Evolutionary conservation across 2,888 invertebrate genomes (phyloP).

Genomic region (Coremacera marginata): DNA sequence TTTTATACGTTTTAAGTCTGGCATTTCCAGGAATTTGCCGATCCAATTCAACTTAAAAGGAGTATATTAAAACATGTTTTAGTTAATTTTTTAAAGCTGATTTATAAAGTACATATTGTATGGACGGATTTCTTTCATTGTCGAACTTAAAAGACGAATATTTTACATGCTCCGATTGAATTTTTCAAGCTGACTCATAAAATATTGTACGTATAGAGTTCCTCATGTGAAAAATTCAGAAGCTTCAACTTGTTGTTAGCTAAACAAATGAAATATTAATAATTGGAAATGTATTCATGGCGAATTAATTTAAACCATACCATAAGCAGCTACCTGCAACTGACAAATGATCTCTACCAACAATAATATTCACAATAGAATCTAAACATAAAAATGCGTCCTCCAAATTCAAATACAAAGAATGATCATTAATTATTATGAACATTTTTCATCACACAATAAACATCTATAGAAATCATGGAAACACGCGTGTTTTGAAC

Average conservation of each 20-base stretch:
- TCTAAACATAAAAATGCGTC: slow-evolving; percentile 13
- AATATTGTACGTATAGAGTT: too few relatives aligned
- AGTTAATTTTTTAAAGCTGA: too few relatives aligned
- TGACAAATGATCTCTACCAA: background rate
- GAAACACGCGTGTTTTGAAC: background rate
- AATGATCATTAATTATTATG: slow-evolving; percentile 62
- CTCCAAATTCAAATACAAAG: slow-evolving; percentile 50
- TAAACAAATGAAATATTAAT: slow-evolving; percentile 26
- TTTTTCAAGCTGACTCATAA: too few relatives aligned
- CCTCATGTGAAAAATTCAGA: background rate
- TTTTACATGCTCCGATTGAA: too few relatives aligned
- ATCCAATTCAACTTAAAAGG: too few relatives aligned
- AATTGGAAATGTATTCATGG: background rate
- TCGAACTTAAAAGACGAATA: too few relatives aligned
- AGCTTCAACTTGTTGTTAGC: slow-evolving; percentile 11
- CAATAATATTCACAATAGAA: background rate
- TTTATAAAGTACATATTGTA: too few relatives aligned
- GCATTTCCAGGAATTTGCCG: too few relatives aligned
- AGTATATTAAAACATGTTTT: too few relatives aligned
- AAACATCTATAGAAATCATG: background rate
- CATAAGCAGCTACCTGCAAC: background rate
- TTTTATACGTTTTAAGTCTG: too few relatives aligned
- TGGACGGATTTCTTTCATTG: too few relatives aligned
- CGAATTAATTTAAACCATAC: background rate
- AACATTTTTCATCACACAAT: slow-evolving; percentile 54